Conservation (phyloP, 2,888 invertebrate genomes). For the Bedellia somnulentella region DNA sequence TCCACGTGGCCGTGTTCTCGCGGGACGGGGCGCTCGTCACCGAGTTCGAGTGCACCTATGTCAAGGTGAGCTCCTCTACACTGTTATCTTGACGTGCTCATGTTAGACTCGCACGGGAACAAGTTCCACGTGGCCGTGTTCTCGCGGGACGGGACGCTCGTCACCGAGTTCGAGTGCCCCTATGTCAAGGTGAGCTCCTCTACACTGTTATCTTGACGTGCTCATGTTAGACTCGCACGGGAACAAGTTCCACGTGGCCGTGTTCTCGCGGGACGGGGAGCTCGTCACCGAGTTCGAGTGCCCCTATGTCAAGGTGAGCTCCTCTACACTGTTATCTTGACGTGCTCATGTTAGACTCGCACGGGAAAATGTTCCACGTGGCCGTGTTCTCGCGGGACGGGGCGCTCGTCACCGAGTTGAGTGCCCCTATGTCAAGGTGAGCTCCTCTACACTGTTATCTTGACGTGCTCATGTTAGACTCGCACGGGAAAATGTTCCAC, state of each 20-base stretch:
- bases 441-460: neutral
- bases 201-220: neutral
- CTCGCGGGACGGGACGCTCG: slow-evolving; percentile 81
- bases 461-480: no score
- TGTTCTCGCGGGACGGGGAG: neutral
- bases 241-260: neutral
- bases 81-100: slow-evolving; percentile 72
- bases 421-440: no score
- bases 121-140: slow-evolving; percentile 97
- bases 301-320: no score
- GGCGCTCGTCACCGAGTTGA: no score
- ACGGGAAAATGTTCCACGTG: neutral
- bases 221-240: no score
- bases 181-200: slow-evolving; percentile 87
- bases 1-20: slow-evolving; percentile 95
- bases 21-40: slow-evolving; percentile 83
- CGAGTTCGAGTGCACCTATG: slow-evolving; percentile 96
- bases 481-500: neutral
- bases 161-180: slow-evolving; percentile 95
- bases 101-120: slow-evolving; percentile 98
- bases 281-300: no score
- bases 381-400: neutral
- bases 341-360: no score
- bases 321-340: neutral
- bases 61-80: slow-evolving; percentile 78